phyloP scores from a whole-genome alignment of 2,113 vertebrate genomes.

The Brevimyrus niger region DNA sequence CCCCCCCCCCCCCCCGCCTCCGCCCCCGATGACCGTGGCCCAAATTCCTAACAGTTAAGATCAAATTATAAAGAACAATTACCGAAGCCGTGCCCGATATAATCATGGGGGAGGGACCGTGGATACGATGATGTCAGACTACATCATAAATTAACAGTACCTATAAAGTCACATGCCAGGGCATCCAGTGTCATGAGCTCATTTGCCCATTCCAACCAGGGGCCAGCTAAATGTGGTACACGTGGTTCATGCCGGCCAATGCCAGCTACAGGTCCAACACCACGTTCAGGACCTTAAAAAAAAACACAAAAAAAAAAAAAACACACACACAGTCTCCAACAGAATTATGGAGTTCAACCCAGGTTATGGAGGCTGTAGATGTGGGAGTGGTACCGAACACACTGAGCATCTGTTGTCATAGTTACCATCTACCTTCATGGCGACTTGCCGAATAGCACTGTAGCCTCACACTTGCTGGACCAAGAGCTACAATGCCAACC shows the following conservation, averaged over 20 bases:
- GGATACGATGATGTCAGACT: constrained; percentile 12
- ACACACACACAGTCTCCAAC: not conserved
- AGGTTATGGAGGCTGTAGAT: not conserved
- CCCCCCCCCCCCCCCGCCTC: not conserved
- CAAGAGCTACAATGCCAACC: not conserved
- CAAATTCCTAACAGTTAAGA: not conserved
- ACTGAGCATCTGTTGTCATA: not conserved
- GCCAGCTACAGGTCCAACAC: not conserved
- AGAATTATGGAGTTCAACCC: not conserved
- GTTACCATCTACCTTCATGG: not conserved
- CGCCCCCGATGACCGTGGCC: not conserved
- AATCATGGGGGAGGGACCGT: not conserved
- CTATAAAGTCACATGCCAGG: not conserved
- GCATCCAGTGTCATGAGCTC: constrained; percentile 8
- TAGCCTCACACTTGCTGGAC: not conserved
- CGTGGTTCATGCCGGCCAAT: not conserved
- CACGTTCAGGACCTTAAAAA: not conserved
- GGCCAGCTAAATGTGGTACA: not conserved
- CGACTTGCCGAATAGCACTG: not conserved
- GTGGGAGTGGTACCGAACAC: not conserved
- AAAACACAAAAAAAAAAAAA: not conserved
- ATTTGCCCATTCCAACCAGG: not conserved
- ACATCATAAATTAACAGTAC: constrained; percentile 15
- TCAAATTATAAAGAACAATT: not conserved
- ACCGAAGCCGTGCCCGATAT: not conserved